Conservation (phyloP, 2,113 vertebrate genomes). For the Notarius quadriscutis region DNA sequence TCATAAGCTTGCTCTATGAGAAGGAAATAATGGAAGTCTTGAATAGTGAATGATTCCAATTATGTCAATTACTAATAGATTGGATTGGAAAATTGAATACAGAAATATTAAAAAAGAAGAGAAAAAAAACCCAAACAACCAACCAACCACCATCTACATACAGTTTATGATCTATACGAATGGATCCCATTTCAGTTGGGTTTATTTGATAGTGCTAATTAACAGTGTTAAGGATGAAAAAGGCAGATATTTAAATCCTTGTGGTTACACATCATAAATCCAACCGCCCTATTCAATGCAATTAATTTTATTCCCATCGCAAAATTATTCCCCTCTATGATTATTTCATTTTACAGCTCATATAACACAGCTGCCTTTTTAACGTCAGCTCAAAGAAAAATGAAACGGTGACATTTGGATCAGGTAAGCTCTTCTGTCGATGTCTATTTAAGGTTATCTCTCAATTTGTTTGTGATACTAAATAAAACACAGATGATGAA, state of each 20-base stretch:
- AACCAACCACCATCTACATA: not conserved
- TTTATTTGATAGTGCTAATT: conserved; percentile 20
- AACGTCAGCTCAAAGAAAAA: conserved; percentile 26
- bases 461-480: conserved; percentile 58
- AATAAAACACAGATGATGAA: conserved; percentile 65
- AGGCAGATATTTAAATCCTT: conserved; percentile 33
- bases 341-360: conserved; percentile 49
- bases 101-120: conserved; percentile 16
- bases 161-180: not conserved
- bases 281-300: conserved; percentile 25
- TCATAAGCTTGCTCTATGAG: conserved; percentile 51
- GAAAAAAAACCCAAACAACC: not conserved
- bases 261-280: conserved; percentile 34
- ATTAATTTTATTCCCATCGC: conserved; percentile 42
- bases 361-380: conserved; percentile 20
- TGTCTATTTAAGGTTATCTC: conserved; percentile 56
- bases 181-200: not conserved
- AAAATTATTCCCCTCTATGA: conserved; percentile 41
- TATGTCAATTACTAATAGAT: conserved; percentile 43
- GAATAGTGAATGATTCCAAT: conserved; percentile 49
- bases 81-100: conserved; percentile 27
- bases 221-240: conserved; percentile 32
- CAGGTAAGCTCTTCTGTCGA: conserved; percentile 39
- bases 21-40: conserved; percentile 51
- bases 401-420: conserved; percentile 43